phyloP scores from a whole-genome alignment of 1,140 invertebrate genomes.

The Bombus breviceps region DNA sequence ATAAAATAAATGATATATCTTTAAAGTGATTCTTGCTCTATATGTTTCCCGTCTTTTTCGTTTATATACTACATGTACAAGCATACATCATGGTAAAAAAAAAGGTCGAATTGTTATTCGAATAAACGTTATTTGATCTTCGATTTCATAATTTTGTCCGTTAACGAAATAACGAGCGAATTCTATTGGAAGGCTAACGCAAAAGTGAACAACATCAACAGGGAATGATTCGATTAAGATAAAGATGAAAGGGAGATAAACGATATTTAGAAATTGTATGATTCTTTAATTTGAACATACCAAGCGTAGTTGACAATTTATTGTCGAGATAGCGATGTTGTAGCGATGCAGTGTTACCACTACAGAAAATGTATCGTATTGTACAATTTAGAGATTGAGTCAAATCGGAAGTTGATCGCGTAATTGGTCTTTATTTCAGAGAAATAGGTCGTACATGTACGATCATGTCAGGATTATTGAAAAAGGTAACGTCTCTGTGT shows the following conservation, averaged over 20 bases:
- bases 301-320: not conserved
- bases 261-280: not conserved
- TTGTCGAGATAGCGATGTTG: not conserved
- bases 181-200: not conserved
- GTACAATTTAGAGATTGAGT: not conserved
- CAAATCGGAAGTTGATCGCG: not conserved
- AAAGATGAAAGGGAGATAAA: not conserved
- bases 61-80: not conserved
- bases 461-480: slow-evolving; percentile 22
- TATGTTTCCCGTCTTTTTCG: not conserved
- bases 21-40: slow-evolving; percentile 41
- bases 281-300: not conserved
- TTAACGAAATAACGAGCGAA: not conserved
- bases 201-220: not conserved
- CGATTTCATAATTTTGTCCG: not conserved
- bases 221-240: not conserved
- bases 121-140: no score
- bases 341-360: slow-evolving; percentile 8
- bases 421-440: not conserved
- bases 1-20: slow-evolving; percentile 68
- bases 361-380: not conserved
- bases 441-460: not conserved
- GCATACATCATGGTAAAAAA: not conserved
- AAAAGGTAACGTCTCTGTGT: slow-evolving; percentile 25
- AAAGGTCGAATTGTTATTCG: not conserved